A percentile compares a stretch with the other conserved stretches of the same genome.
phyloP scores from a whole-genome alignment of 2,888 invertebrate species.

The Scaptomyza polygonia region DNA sequence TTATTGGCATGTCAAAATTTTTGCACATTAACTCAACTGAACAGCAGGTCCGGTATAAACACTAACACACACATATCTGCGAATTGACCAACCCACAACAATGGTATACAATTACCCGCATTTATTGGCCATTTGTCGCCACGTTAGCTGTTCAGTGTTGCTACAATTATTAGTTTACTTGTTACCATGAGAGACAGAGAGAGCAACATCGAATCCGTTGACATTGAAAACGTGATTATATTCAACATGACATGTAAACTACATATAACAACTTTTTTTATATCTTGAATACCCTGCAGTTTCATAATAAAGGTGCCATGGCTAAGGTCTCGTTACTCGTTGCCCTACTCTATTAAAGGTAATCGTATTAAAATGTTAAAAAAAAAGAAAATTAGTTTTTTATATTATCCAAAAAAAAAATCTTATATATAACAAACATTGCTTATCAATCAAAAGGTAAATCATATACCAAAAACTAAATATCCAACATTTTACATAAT shows the following conservation, averaged over 20 bases:
- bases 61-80: slow-evolving; percentile 1
- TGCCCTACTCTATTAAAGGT: too few relatives aligned
- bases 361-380: too few relatives aligned
- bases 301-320: not conserved
- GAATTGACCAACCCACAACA: slow-evolving; percentile 40
- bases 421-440: too few relatives aligned
- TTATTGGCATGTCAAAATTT: slow-evolving; percentile 65
- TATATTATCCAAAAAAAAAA: too few relatives aligned
- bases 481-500: too few relatives aligned
- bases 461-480: too few relatives aligned
- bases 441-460: too few relatives aligned
- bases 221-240: slow-evolving; percentile 70
- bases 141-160: too few relatives aligned
- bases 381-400: too few relatives aligned
- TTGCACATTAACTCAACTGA: slow-evolving; percentile 71
- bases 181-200: slow-evolving; percentile 48
- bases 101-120: slow-evolving; percentile 67
- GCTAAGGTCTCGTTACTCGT: too few relatives aligned
- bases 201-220: slow-evolving; percentile 41
- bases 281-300: slow-evolving; percentile 1
- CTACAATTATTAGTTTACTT: slow-evolving; percentile 75
- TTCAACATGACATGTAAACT: slow-evolving; percentile 41
- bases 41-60: slow-evolving; percentile 43
- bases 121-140: slow-evolving; percentile 58
- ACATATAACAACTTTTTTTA: slow-evolving; percentile 17